Conservation (phyloP, 2,888 invertebrate species). For the Eupithecia abbreviata region DNA sequence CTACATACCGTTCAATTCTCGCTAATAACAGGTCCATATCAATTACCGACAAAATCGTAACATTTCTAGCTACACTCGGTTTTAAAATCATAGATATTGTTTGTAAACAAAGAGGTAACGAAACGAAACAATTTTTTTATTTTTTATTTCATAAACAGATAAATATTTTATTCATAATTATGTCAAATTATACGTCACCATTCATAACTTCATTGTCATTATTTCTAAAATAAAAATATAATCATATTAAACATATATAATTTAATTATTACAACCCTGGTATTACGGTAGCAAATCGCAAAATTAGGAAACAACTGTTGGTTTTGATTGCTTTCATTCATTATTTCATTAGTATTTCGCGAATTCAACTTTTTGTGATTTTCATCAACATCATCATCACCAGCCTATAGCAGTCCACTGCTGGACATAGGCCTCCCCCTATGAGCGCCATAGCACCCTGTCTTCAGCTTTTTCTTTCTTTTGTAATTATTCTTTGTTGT, state of each 20-base stretch:
- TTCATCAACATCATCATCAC: too few relatives aligned
- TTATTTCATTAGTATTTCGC: not conserved
- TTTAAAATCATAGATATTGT: not conserved
- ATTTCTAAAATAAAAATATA: too few relatives aligned
- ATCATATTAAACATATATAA: not conserved
- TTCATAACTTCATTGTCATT: too few relatives aligned
- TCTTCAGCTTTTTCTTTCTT: too few relatives aligned
- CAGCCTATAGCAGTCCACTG: too few relatives aligned
- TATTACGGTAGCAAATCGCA: not conserved
- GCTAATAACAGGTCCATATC: conserved; percentile 28
- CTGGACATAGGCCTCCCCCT: too few relatives aligned
- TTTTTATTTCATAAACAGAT: too few relatives aligned
- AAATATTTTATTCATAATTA: too few relatives aligned
- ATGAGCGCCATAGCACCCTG: too few relatives aligned
- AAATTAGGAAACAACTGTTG: not conserved
- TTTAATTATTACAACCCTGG: not conserved
- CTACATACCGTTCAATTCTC: conserved; percentile 17
- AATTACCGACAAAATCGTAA: conserved; percentile 35
- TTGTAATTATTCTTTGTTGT: too few relatives aligned
- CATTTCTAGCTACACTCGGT: conserved; percentile 6
- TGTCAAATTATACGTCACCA: too few relatives aligned
- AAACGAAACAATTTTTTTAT: not conserved
- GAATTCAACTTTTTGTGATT: too few relatives aligned
- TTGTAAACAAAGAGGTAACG: not conserved
- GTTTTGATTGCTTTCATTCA: not conserved